Conservation (phyloP, 92 coral and sea anemone species). For the Zoanthus solanderi region DNA sequence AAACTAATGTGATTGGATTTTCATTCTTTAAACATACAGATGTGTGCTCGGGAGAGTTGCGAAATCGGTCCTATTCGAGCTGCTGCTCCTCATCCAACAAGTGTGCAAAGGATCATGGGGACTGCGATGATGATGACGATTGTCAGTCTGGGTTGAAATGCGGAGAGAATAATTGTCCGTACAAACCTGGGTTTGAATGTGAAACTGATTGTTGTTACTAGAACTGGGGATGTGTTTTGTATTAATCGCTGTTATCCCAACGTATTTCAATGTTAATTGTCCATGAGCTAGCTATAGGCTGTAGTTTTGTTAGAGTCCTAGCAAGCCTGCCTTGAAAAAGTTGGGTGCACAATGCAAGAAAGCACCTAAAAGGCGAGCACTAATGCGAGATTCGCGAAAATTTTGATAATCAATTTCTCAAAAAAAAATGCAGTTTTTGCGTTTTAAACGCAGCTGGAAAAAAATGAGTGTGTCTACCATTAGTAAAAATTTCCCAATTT, state of each 20-base stretch:
- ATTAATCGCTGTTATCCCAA: neutral
- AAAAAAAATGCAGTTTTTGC: too few relatives aligned
- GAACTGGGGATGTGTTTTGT: neutral
- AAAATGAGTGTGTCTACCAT: too few relatives aligned
- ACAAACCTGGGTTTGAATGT: neutral
- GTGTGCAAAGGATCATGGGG: slow-evolving; percentile 14
- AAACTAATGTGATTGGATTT: neutral
- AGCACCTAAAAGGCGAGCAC: too few relatives aligned
- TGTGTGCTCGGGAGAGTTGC: slow-evolving; percentile 1
- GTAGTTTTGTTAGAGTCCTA: too few relatives aligned
- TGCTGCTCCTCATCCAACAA: neutral
- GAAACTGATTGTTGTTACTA: slow-evolving; percentile 4
- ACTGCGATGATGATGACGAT: slow-evolving; percentile 5
- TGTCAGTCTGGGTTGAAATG: slow-evolving; percentile 2
- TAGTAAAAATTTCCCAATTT: too few relatives aligned
- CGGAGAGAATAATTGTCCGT: neutral
- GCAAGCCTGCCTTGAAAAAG: too few relatives aligned
- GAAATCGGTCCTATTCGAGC: neutral
- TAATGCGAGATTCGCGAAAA: too few relatives aligned
- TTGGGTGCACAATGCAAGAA: too few relatives aligned
- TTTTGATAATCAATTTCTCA: too few relatives aligned
- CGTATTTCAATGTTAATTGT: neutral
- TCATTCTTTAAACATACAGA: neutral
- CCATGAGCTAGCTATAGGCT: too few relatives aligned
- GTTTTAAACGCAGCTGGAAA: too few relatives aligned